phyloP scores from a whole-genome alignment of 2,113 vertebrate genomes.

The Seriola dumerili region DNA sequence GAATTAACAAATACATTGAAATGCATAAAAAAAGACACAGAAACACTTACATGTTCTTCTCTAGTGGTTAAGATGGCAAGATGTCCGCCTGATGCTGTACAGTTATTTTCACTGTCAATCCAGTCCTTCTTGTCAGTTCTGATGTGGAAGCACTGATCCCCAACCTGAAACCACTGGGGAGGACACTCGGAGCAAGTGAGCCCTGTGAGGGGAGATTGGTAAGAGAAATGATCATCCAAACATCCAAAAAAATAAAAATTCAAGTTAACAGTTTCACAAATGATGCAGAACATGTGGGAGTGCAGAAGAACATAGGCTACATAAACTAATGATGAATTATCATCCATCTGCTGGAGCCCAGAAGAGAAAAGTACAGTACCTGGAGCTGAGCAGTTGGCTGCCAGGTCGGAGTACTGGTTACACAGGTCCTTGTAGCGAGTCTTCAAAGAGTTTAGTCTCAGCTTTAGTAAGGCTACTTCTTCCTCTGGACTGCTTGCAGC shows the following conservation, averaged over 20 bases:
- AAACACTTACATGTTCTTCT: conserved; percentile 37
- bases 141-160: conserved; percentile 41
- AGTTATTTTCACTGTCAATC: background rate
- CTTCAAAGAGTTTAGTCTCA: conserved; percentile 19
- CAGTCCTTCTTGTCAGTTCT: background rate
- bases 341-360: conserved; percentile 1
- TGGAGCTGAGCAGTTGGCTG: conserved; percentile 29
- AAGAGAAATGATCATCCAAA: background rate
- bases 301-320: background rate
- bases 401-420: background rate
- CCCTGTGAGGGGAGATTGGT: background rate
- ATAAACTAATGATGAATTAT: background rate
- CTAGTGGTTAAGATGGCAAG: conserved; percentile 46
- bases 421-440: conserved; percentile 26
- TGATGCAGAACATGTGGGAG: background rate
- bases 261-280: conserved; percentile 6
- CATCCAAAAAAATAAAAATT: background rate
- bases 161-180: conserved; percentile 16
- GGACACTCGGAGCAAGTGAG: conserved; percentile 35
- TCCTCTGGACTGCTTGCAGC: background rate
- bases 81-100: conserved; percentile 8
- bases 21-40: background rate
- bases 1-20: background rate
- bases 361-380: conserved; percentile 4
- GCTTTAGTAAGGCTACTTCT: conserved; percentile 9